Conservation (phyloP, 2,797 vertebrate genomes). For the Nyctibius grandis region DNA sequence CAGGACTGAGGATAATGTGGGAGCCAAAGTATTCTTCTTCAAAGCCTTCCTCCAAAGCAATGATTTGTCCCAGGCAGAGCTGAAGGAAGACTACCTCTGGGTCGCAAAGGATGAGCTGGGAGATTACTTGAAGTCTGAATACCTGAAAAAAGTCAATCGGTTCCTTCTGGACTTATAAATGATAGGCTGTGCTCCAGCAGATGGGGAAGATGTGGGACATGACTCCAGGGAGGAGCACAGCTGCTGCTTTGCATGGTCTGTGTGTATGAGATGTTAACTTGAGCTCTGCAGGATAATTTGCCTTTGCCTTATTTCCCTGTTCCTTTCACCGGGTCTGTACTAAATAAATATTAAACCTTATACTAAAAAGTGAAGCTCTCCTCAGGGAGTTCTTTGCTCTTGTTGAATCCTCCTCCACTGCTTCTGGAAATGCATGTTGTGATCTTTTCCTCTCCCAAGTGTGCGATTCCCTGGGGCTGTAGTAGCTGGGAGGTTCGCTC, state of each 20-base stretch:
- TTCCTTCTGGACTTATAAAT: constrained; percentile 83
- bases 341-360: constrained; percentile 57
- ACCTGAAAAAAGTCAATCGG: constrained; percentile 82
- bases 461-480: background rate
- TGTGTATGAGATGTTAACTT: background rate
- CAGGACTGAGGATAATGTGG: constrained; percentile 77
- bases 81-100: constrained; percentile 78
- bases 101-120: constrained; percentile 86
- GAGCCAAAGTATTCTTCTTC: constrained; percentile 96
- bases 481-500: background rate
- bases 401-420: constrained; percentile 4
- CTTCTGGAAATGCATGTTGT: background rate
- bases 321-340: background rate
- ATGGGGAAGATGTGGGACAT: background rate
- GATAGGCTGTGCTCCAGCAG: background rate
- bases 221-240: background rate
- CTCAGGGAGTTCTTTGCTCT: constrained; percentile 31
- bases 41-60: constrained; percentile 85
- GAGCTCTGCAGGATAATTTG: constrained; percentile 50
- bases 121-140: constrained; percentile 84
- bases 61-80: constrained; percentile 24
- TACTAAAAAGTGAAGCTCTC: background rate
- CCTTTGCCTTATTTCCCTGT: constrained; percentile 13
- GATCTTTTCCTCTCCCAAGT: background rate
- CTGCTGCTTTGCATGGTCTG: background rate